Evolutionary conservation across 2,113 vertebrate genomes (phyloP).

Genomic region (Calidris pygmaea): DNA sequence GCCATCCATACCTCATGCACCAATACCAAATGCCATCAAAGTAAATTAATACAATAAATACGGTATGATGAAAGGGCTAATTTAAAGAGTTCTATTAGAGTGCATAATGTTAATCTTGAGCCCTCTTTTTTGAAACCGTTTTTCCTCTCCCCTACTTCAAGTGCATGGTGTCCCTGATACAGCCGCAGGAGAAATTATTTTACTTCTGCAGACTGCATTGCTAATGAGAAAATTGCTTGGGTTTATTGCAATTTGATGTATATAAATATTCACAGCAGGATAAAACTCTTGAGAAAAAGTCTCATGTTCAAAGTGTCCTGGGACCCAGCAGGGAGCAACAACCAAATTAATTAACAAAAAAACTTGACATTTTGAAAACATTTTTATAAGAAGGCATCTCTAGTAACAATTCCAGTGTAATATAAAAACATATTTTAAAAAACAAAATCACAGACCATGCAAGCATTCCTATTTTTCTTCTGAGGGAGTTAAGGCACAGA

Average conservation of each 20-base stretch:
- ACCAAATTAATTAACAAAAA: constrained; percentile 16
- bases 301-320: constrained; percentile 4
- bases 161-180: not conserved
- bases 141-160: not conserved
- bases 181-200: constrained; percentile 11
- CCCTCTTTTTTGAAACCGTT: not conserved
- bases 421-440: not conserved
- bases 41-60: constrained; percentile 44
- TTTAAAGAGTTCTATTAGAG: not conserved
- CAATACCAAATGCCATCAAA: not conserved
- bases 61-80: not conserved
- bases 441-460: not conserved
- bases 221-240: constrained; percentile 33
- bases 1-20: not conserved
- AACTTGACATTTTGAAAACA: not conserved
- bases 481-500: not conserved
- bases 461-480: not conserved
- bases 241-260: constrained; percentile 14
- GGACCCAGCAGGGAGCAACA: not conserved
- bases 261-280: constrained; percentile 28
- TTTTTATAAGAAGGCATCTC: not conserved
- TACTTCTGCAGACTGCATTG: not conserved
- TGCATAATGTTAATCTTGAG: not conserved
- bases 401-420: not conserved
- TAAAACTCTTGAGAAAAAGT: not conserved